Base-by-base conservation (phyloP, 2,888 invertebrate species). In the Sinhomidia bicolor region DNA sequence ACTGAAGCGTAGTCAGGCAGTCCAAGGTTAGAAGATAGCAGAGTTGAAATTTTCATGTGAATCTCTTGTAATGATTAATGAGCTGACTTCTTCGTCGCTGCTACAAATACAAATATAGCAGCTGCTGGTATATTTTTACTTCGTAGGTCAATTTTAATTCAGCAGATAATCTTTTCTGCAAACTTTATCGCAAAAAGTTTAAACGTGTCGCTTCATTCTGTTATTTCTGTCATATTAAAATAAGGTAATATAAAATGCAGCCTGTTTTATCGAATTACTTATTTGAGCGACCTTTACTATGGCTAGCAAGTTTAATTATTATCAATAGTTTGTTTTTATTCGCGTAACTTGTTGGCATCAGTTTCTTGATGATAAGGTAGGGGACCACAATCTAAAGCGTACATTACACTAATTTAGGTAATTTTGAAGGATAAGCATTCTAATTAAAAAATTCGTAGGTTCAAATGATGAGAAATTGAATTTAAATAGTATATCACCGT, bases 21-120 rank as follows among this genome's bases (percentile, higher is more conserved):
- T 78, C 76, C 88, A 88, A 88, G 88, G 88, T 83, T 83, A 88
- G 62, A 0, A 76, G 88, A 88, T 88, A 88, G 23, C 65, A 78
- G 26, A 79, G 57, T 79, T 80, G 78, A 78, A 79, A 82, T 78
- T 51, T 41, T 78, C 74, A 78, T 82, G 78, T 78, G 82, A 83
- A 62, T 83, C 62, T 76, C 87, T 32, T 87, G 81, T 81, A 71
- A 54, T 23, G 81, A 81, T 81, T 81, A 81, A 87, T 87, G 81
- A 80, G 86, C 32, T 79, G 36, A 79, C 54, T 80, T 68, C 7
- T 14, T 81, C 17, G n/a, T 51, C 68, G 26, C 65, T n/a, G n/a
- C n/a, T n/a, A n/a, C n/a, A n/a, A n/a, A n/a, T 78, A 41, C 68
- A 65, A 12, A 47, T n/a, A 20, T 41, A 65, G 68, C 54, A 36